phyloP scores from a whole-genome alignment of 2,888 invertebrate species.

The Hedya salicella region DNA sequence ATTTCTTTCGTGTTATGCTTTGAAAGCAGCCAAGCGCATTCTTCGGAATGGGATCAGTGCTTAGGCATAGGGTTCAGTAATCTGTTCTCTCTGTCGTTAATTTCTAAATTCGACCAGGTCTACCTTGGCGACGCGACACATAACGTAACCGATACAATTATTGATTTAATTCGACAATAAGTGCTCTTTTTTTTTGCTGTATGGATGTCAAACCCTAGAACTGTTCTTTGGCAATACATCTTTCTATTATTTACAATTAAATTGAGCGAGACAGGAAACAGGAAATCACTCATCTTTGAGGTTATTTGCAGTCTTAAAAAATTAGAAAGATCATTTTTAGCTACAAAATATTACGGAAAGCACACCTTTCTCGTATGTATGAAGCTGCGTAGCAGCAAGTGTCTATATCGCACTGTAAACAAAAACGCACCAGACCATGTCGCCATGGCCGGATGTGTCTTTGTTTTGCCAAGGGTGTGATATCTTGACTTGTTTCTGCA shows the following conservation, averaged over 20 bases:
- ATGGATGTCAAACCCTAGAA: too few relatives aligned
- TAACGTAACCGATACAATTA: too few relatives aligned
- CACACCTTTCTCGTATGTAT: too few relatives aligned
- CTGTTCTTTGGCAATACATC: too few relatives aligned
- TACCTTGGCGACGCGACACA: neutral
- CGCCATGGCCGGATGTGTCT: conserved; percentile 1
- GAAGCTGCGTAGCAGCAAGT: too few relatives aligned
- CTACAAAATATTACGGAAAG: too few relatives aligned
- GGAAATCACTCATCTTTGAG: too few relatives aligned
- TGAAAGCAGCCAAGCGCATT: neutral
- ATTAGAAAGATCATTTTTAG: too few relatives aligned
- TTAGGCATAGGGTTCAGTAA: neutral
- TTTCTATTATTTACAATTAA: too few relatives aligned
- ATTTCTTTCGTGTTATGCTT: conserved; percentile 19
- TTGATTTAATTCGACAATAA: too few relatives aligned
- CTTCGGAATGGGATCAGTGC: neutral
- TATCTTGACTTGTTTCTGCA: neutral
- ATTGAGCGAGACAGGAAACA: too few relatives aligned
- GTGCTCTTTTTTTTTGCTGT: neutral
- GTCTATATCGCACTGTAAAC: neutral
- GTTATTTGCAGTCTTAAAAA: too few relatives aligned
- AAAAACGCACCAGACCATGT: conserved; percentile 9
- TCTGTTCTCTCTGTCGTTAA: neutral
- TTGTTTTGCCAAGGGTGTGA: conserved; percentile 1
- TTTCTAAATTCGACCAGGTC: neutral